These are phyloP conservation scores for Argyra leucocephala DNA, from an alignment of 2,888 invertebrate species.

Conservation along the genomic window DNA sequence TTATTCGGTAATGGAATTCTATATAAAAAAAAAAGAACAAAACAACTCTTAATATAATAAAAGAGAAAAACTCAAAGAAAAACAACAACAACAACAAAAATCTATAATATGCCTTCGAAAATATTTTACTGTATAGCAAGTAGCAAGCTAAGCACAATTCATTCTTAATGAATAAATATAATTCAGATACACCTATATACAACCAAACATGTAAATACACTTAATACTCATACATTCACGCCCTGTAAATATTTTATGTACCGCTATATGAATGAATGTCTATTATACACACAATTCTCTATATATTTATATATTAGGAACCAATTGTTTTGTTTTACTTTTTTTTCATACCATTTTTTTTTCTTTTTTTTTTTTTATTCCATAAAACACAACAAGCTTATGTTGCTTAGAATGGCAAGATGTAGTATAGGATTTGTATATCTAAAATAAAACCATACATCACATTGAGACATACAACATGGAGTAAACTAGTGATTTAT, in stretches of 20 bases:
- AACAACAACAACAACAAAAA: too few species aligned
- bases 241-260: background rate
- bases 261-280: background rate
- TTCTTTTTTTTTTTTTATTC: background rate
- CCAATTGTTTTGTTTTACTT: background rate
- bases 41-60: too few species aligned
- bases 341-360: background rate
- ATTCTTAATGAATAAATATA: too few species aligned
- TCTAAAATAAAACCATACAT: slow-evolving; percentile 36
- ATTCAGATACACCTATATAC: too few species aligned
- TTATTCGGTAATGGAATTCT: too few species aligned
- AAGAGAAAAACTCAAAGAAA: too few species aligned
- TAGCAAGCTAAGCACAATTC: too few species aligned
- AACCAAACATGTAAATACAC: background rate
- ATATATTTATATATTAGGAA: background rate
- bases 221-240: background rate
- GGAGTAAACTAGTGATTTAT: slow-evolving; percentile 43
- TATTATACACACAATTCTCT: background rate
- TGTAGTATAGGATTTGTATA: background rate
- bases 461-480: slow-evolving; percentile 37
- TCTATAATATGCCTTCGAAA: too few species aligned
- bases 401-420: background rate
- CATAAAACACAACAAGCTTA: background rate
- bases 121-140: too few species aligned
- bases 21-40: too few species aligned